These are phyloP conservation scores for Archivesica marissinica DNA, from an alignment of 1,140 invertebrate genomes.

Conservation along the genomic window DNA sequence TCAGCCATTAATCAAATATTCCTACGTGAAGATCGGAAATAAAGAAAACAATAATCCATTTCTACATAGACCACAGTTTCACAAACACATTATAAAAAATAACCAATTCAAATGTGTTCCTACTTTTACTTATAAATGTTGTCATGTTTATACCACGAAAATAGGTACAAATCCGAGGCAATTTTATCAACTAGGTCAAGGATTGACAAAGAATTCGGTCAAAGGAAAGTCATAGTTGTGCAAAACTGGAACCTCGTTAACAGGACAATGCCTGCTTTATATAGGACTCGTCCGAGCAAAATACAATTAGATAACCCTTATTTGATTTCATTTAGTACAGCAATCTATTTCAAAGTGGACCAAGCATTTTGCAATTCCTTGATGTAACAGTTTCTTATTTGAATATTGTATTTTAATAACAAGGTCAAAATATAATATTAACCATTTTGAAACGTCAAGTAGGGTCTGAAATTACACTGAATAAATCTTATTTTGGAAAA, in stretches of 20 bases:
- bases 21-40: no score
- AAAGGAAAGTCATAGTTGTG: background rate
- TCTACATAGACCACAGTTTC: no score
- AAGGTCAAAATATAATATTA: background rate
- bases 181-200: no score
- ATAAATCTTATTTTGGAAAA: background rate
- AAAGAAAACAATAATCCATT: no score
- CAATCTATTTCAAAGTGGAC: background rate
- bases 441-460: slow-evolving; percentile 1
- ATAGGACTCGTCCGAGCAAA: background rate
- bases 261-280: background rate
- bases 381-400: slow-evolving; percentile 16
- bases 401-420: background rate
- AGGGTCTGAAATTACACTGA: background rate
- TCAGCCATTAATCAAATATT: no score
- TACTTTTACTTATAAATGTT: no score
- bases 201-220: no score
- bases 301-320: slow-evolving; percentile 30
- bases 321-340: background rate
- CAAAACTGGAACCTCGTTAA: background rate
- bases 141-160: no score
- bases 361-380: background rate
- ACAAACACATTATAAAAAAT: no score
- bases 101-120: no score
- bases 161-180: no score